phyloP scores from a whole-genome alignment of 2,113 vertebrate species.

The Ramphastos sulfuratus region DNA sequence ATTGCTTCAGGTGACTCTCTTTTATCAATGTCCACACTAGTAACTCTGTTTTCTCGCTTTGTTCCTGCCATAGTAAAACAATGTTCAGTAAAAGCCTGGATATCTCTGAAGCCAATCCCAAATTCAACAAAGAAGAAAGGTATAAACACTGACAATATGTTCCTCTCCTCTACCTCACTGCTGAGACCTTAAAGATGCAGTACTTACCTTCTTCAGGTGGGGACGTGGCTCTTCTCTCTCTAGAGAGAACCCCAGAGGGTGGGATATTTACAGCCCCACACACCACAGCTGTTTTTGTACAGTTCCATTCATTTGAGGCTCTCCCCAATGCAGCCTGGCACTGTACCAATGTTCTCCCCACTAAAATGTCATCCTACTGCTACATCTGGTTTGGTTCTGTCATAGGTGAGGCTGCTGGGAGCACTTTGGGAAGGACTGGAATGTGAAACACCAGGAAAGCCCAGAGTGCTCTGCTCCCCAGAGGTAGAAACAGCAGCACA shows the following conservation, averaged over 20 bases:
- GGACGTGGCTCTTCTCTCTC: conserved; percentile 21
- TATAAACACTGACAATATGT: conserved; percentile 81
- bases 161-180: conserved; percentile 75
- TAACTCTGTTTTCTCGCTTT: conserved; percentile 87
- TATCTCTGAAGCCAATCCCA: conserved; percentile 93
- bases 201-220: conserved; percentile 67
- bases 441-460: background rate
- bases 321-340: background rate
- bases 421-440: background rate
- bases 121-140: conserved; percentile 97
- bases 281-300: background rate
- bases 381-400: conserved; percentile 12
- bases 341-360: background rate
- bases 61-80: conserved; percentile 94
- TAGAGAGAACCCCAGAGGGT: conserved; percentile 2
- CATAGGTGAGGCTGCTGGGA: background rate
- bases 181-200: conserved; percentile 84
- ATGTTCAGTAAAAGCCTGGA: conserved; percentile 99
- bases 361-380: conserved; percentile 16
- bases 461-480: background rate
- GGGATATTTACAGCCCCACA: conserved; percentile 21
- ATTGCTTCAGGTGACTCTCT: conserved; percentile 70
- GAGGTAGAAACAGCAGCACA: background rate
- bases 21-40: conserved; percentile 73
- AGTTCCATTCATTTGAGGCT: conserved; percentile 8